These are phyloP conservation scores for Dolichoris vasculosae DNA, from an alignment of 1,140 invertebrate species.

Conservation along the genomic window DNA sequence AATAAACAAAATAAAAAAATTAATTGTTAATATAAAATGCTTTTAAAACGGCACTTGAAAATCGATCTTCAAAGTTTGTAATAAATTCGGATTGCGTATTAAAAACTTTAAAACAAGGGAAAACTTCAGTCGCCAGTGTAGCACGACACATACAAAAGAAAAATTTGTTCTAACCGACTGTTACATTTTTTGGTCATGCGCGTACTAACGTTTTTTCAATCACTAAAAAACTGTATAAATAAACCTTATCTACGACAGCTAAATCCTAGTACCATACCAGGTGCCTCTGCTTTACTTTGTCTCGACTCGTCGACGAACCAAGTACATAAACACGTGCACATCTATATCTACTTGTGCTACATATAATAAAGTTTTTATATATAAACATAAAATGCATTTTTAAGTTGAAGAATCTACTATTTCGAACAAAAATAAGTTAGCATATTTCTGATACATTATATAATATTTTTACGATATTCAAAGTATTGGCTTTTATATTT, in stretches of 20 bases:
- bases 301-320: neutral
- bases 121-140: neutral
- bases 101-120: neutral
- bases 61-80: too few relatives aligned
- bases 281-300: neutral
- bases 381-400: too few relatives aligned
- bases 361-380: too few relatives aligned
- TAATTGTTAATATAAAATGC: too few relatives aligned
- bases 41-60: too few relatives aligned
- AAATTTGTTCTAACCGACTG: neutral
- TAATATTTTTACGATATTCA: too few relatives aligned
- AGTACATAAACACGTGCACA: neutral
- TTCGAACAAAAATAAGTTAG: too few relatives aligned
- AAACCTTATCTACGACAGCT: slow-evolving; percentile 2
- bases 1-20: too few relatives aligned
- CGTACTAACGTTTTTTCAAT: slow-evolving; percentile 4
- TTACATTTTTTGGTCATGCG: neutral
- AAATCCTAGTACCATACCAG: neutral
- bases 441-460: too few relatives aligned
- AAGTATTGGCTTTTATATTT: too few relatives aligned
- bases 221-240: slow-evolving; percentile 21
- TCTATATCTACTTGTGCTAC: neutral
- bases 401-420: too few relatives aligned
- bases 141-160: neutral
- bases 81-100: neutral